Base-by-base conservation (phyloP, 2,113 vertebrate species). In the Sapayoa aenigma region DNA sequence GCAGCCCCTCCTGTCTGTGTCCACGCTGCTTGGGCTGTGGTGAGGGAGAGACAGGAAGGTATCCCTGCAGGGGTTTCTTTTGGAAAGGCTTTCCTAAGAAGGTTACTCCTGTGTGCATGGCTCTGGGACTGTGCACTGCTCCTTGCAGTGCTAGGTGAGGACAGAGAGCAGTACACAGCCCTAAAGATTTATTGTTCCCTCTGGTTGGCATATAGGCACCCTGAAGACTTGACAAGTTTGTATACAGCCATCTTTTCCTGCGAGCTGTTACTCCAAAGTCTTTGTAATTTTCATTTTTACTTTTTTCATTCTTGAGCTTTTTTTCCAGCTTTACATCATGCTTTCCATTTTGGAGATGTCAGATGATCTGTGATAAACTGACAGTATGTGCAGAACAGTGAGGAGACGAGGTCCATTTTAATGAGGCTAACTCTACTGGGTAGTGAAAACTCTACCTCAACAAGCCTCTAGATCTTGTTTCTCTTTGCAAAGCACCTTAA, bases 311-410 rank as follows among this genome's bases (percentile, higher is more conserved):
- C 88, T 92, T 0, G 0, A 78, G 75, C 82, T 80, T 72, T 52
- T 94, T 90, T 78, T 87, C 75, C 42, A 44, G 82, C 79, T 93
- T 83, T 94, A 90, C 31, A 18, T 94, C 89, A 89, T 75, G 81
- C 87, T 84, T 96, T 92, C 85, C 93, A 90, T 94, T 95, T 96
- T 92, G 91, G 83, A 93, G 69, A 93, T 90, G 94, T 92, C 93
- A 96, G 92, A 93, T 88, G 85, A 90, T 94, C 92, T 78, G 76
- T 89, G 92, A 95, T 84, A 96, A 95, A 94, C 91, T 94, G 94
- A 92, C 92, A 96, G 65, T 21, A 55, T 95, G 69, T 78, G 90
- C 80, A 81, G 83, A 95, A 49, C 80, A 89, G 79, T 7, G 4
- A 93, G 65, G 90, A 93, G 68, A 92, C 0, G 6, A 95, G 90